A percentile compares a stretch with the other conserved stretches of the same genome.
phyloP scores from a whole-genome alignment of 2,888 invertebrate species.

The Morinoia aosen region DNA sequence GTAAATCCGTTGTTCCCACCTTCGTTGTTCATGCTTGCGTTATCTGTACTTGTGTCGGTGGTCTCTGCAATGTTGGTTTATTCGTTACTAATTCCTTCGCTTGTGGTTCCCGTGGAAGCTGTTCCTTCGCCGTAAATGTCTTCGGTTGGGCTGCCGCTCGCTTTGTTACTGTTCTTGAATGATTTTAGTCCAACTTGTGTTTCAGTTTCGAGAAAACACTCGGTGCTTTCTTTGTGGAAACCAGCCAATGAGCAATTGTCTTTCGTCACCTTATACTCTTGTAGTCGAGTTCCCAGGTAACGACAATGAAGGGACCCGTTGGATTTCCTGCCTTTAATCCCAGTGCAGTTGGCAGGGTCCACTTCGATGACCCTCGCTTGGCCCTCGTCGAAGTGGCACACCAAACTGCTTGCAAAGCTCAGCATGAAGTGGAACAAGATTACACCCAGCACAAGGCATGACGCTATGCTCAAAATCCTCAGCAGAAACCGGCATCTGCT shows the following conservation, averaged over 20 bases:
- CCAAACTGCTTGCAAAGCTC: background rate
- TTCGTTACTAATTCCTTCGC: background rate
- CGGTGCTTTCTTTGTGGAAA: background rate
- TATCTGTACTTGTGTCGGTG: background rate
- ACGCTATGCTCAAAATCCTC: slow-evolving; percentile 25
- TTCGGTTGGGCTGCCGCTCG: background rate
- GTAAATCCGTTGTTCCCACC: background rate
- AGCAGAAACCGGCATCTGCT: slow-evolving; percentile 49
- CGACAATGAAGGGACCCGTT: background rate
- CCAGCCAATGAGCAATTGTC: background rate
- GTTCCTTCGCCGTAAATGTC: background rate
- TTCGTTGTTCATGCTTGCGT: background rate
- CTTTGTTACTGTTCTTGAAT: background rate
- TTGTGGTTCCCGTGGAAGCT: background rate
- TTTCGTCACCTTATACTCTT: background rate
- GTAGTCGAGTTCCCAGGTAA: background rate
- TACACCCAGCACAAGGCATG: background rate
- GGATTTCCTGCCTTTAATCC: background rate
- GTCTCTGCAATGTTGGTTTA: background rate
- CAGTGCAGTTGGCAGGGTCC: background rate
- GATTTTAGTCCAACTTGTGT: background rate
- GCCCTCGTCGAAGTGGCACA: slow-evolving; percentile 20
- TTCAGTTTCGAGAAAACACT: background rate
- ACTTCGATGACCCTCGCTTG: background rate
- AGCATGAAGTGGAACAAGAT: slow-evolving; percentile 21